These are phyloP conservation scores for Drosophila stalkeri DNA, from an alignment of 2,888 invertebrate genomes.

Conservation along the genomic window DNA sequence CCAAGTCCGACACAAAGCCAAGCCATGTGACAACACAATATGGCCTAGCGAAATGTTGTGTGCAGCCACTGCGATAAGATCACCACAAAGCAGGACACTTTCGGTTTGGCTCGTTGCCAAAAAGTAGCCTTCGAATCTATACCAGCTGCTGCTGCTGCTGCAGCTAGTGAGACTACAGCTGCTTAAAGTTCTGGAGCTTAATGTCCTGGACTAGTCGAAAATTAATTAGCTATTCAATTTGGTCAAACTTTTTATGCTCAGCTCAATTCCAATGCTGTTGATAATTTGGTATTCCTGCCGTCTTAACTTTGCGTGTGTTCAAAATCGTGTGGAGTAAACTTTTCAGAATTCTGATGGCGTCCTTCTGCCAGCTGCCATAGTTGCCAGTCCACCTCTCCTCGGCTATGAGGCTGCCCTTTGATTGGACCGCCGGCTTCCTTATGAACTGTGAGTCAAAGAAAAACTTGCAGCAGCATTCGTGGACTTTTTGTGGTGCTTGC, in stretches of 20 bases:
- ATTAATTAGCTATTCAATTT: conserved; percentile 79
- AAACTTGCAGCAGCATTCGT: conserved; percentile 34
- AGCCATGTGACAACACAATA: conserved; percentile 64
- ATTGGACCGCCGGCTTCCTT: conserved; percentile 31
- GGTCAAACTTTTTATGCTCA: conserved; percentile 47
- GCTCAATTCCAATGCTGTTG: conserved; percentile 33
- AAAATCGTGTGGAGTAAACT: conserved; percentile 57
- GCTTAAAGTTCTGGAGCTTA: conserved; percentile 55
- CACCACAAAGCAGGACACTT: conserved; percentile 73
- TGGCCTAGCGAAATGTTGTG: conserved; percentile 51
- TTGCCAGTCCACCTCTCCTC: conserved; percentile 7
- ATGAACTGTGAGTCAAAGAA: conserved; percentile 47
- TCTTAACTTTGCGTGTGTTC: conserved; percentile 58
- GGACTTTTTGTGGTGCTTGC: conserved; percentile 51
- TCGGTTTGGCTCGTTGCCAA: conserved; percentile 61
- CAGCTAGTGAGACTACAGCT: not conserved
- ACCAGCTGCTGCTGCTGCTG: not conserved
- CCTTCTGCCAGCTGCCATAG: conserved; percentile 6
- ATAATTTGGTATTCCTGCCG: conserved; percentile 44
- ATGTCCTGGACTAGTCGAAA: conserved; percentile 37
- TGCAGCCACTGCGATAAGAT: conserved; percentile 71
- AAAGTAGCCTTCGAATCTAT: conserved; percentile 10
- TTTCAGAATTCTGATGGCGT: conserved; percentile 49
- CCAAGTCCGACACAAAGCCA: conserved; percentile 46
- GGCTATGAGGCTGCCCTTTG: conserved; percentile 11